These are phyloP conservation scores for Pararge aegeria DNA, from an alignment of 1,140 invertebrate species.

Conservation along the genomic window DNA sequence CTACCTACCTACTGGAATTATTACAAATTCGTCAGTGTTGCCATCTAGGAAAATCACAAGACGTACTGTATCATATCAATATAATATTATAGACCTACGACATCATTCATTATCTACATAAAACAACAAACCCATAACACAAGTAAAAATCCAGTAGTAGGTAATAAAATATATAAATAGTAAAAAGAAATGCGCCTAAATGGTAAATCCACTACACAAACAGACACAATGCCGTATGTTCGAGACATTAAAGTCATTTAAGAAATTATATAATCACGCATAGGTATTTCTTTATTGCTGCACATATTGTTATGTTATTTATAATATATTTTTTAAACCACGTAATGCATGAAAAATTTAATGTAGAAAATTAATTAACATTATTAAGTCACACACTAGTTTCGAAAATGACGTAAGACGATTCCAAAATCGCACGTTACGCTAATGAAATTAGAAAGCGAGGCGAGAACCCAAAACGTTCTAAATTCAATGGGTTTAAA, in stretches of 20 bases:
- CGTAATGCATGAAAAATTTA: slow-evolving; percentile 15
- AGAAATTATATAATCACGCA: background rate
- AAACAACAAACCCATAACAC: too few relatives aligned
- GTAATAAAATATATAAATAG: too few relatives aligned
- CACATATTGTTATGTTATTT: slow-evolving; percentile 10
- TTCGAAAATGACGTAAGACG: slow-evolving; percentile 33
- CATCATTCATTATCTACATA: too few relatives aligned
- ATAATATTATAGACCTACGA: too few relatives aligned
- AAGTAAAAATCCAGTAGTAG: too few relatives aligned
- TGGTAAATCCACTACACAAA: too few relatives aligned
- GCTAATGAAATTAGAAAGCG: slow-evolving; percentile 41
- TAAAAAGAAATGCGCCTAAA: too few relatives aligned
- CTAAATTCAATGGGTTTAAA: slow-evolving; percentile 36
- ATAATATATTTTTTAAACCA: slow-evolving; percentile 2
- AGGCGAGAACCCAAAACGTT: slow-evolving; percentile 28
- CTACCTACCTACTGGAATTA: too few relatives aligned
- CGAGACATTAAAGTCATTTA: background rate
- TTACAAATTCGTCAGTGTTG: too few relatives aligned
- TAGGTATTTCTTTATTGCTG: background rate
- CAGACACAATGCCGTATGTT: background rate
- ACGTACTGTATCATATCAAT: too few relatives aligned
- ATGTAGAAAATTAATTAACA: slow-evolving; percentile 17
- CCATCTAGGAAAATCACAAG: too few relatives aligned
- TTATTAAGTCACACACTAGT: slow-evolving; percentile 29
- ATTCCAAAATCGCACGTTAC: slow-evolving; percentile 27